Base-by-base conservation (phyloP, 1,140 invertebrate species). In the Phymorhynchus buccinoides region DNA sequence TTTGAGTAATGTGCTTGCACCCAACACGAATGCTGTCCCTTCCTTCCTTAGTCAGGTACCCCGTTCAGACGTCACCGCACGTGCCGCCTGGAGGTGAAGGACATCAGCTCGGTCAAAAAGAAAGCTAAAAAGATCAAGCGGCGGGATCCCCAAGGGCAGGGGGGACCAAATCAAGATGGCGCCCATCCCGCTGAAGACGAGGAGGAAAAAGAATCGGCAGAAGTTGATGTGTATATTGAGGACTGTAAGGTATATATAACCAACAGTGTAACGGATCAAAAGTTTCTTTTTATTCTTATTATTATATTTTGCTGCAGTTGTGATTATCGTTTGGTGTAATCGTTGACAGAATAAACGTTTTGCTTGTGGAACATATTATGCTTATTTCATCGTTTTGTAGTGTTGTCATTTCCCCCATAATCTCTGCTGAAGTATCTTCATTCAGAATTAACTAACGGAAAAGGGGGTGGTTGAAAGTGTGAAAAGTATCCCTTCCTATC, bases 31-130 rank as follows among this genome's bases (percentile, higher is more conserved):
- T 37, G 77, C 52, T 52, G 77, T 78, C 35, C 35, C 44, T 18
- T 37, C 62, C 14, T 84, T 48, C 56, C 56, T 41, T 52, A 85
- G 83, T 78, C 66, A 77, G 56, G 85, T 30, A 41, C 68, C 12
- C 80, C 42, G 35, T 71, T 52, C 44, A 86, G 83, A 78, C 82
- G 85, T 27, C 68, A 82, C 39, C 85, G 84, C 79, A 86, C 87
- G 7, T 86, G 85, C 52, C 84, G 85, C 12, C 75, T 88, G 77
- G 85, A 86, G 66, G 87, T 88, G 56, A 86, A 85, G 81, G 81
- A 85, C 39, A 88, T 86, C 66, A 86, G 84, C 75, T 44, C 75
- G 14, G 80, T 85, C 52, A 88, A 85, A 56, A 85, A 84, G 84
- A 86, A 79, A 71, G 48, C 83, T 52, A 86, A 79, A 71, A 80